Conservation (phyloP, 1,140 invertebrate genomes). For the Chlorops oryzae region DNA sequence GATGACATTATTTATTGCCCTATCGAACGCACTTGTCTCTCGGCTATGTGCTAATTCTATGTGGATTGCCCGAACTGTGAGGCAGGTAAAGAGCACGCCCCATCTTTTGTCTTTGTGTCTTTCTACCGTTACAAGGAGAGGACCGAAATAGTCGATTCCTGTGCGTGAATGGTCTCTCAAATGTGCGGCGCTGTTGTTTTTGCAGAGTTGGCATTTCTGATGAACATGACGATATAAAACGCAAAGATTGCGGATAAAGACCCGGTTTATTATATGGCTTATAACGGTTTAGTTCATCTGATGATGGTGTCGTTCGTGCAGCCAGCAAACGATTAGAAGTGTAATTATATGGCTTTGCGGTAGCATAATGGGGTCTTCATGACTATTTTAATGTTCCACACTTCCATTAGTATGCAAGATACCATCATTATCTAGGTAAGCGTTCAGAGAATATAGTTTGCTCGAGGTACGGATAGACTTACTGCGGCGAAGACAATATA, state of each 20-base stretch:
- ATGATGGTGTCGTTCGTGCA: too few species aligned
- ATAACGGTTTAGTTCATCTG: conserved; percentile 11
- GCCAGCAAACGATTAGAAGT: too few species aligned
- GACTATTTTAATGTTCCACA: not conserved
- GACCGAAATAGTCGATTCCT: conserved; percentile 6
- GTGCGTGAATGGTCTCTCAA: not conserved
- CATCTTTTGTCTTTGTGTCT: conserved; percentile 21
- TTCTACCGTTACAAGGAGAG: too few species aligned
- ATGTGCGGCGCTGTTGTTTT: not conserved
- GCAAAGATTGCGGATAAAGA: conserved; percentile 3
- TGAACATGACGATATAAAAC: not conserved
- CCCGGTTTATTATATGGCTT: conserved; percentile 14
- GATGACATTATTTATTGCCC: not conserved
- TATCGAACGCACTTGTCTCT: not conserved
- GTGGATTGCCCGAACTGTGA: conserved; percentile 24
- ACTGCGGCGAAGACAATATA: too few species aligned
- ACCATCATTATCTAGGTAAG: too few species aligned
- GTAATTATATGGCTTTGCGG: conserved; percentile 30
- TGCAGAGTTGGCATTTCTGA: not conserved
- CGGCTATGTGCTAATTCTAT: conserved; percentile 9
- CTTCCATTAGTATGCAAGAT: not conserved
- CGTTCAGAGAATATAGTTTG: too few species aligned
- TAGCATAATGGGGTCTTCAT: not conserved
- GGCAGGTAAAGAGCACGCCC: conserved; percentile 30
- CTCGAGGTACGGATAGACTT: too few species aligned